Percentiles rank a stretch among this genome's conserved stretches.
Evolutionary conservation across 2,113 vertebrate genomes (phyloP).

Genomic region (Leuciscus idus): DNA sequence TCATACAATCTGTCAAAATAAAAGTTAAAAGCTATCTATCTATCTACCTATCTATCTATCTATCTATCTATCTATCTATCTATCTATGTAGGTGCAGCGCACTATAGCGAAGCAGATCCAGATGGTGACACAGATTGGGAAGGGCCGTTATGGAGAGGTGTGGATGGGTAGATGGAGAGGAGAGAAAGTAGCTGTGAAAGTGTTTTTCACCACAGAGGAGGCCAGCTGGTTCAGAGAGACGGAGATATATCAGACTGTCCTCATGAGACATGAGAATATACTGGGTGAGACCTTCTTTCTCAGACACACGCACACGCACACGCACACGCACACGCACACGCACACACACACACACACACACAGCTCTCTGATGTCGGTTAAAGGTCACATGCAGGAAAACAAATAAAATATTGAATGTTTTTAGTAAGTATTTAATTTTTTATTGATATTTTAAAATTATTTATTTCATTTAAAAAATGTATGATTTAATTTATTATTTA

Average conservation of each 20-base stretch:
- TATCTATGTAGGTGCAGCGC: slow-evolving; percentile 86
- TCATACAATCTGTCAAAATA: too few species aligned
- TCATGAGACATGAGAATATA: slow-evolving; percentile 98
- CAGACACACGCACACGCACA: background rate
- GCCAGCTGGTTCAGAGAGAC: slow-evolving; percentile 99
- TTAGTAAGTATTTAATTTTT: too few species aligned
- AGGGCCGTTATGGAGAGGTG: slow-evolving; percentile 96
- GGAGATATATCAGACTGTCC: slow-evolving; percentile 97
- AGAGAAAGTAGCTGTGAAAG: slow-evolving; percentile 95
- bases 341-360: too few species aligned
- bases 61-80: background rate
- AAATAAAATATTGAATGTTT: too few species aligned
- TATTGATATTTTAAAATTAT: too few species aligned
- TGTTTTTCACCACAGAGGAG: slow-evolving; percentile 97
- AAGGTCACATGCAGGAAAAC: too few species aligned
- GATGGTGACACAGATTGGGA: slow-evolving; percentile 98
- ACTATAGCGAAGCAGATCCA: slow-evolving; percentile 99
- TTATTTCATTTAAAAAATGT: too few species aligned
- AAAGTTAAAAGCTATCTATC: too few species aligned
- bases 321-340: too few species aligned
- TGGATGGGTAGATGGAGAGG: slow-evolving; percentile 98
- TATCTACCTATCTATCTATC: too few species aligned
- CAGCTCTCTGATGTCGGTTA: too few species aligned
- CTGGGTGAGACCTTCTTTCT: slow-evolving; percentile 79
- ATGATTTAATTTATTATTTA: too few species aligned